phyloP scores from a whole-genome alignment of 2,888 invertebrate genomes.

The Caenorhabditis sulstoni region DNA sequence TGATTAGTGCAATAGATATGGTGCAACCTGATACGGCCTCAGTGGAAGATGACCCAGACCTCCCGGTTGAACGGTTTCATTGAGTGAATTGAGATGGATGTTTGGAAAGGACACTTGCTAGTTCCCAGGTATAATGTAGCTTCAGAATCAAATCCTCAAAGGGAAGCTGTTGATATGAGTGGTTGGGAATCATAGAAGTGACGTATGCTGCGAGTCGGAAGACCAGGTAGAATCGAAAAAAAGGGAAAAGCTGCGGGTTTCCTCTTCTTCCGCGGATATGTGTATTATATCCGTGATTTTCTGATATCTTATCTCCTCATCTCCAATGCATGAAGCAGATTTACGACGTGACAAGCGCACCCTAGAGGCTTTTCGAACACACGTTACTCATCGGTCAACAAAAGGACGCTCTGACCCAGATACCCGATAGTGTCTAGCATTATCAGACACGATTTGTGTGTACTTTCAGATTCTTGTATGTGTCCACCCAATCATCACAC shows the following conservation, averaged over 20 bases:
- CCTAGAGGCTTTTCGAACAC: slow-evolving; percentile 13
- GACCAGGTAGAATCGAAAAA: slow-evolving; percentile 23
- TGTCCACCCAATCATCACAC: slow-evolving; percentile 30
- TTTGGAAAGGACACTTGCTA: neutral
- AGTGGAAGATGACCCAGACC: neutral
- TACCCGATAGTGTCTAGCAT: slow-evolving; percentile 19
- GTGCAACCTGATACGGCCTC: neutral
- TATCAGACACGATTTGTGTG: slow-evolving; percentile 41
- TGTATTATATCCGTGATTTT: slow-evolving; percentile 13
- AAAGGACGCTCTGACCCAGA: slow-evolving; percentile 48
- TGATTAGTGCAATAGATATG: slow-evolving; percentile 39
- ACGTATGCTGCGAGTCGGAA: slow-evolving; percentile 12
- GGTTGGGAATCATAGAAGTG: neutral
- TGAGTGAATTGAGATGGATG: neutral
- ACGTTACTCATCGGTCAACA: slow-evolving; percentile 21
- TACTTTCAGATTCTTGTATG: slow-evolving; percentile 10
- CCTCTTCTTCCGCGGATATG: slow-evolving; percentile 14
- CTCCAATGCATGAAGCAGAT: slow-evolving; percentile 7
- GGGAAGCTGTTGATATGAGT: too few relatives aligned
- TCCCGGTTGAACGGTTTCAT: neutral
- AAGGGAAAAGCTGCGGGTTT: slow-evolving; percentile 5
- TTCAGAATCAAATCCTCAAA: too few relatives aligned
- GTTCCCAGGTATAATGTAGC: too few relatives aligned
- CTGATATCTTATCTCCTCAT: neutral
- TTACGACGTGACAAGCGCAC: neutral